phyloP scores from a whole-genome alignment of 1,140 invertebrate genomes.

The Cataglyphis hispanica region DNA sequence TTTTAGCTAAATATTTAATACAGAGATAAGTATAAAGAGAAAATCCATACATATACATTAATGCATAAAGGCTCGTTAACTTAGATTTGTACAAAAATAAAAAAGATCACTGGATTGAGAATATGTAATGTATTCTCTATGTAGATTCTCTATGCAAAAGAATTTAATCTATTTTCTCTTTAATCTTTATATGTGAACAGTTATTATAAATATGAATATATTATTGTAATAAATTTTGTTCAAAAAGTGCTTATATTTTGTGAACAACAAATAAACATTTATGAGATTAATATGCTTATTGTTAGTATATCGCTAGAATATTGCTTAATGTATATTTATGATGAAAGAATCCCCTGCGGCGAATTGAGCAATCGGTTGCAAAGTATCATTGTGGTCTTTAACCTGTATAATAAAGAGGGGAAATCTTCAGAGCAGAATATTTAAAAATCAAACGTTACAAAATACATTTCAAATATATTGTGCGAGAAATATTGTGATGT shows the following conservation, averaged over 20 bases:
- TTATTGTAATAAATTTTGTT: not conserved
- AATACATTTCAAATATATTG: slow-evolving; percentile 14
- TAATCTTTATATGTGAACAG: not conserved
- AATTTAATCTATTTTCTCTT: not conserved
- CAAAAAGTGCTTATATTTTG: not conserved
- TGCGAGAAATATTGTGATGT: slow-evolving; percentile 3
- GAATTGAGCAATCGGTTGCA: slow-evolving; percentile 21
- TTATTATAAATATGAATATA: not conserved
- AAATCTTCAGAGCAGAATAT: slow-evolving; percentile 11
- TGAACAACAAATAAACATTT: not conserved
- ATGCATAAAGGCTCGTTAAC: no score
- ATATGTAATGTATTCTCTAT: no score
- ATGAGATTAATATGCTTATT: not conserved
- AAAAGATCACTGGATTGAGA: no score
- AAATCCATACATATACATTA: no score
- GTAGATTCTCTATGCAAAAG: no score
- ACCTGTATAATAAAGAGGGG: slow-evolving; percentile 54
- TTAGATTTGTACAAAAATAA: no score
- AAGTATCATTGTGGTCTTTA: slow-evolving; percentile 68
- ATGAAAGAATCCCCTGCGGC: slow-evolving; percentile 59
- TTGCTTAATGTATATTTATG: slow-evolving; percentile 49
- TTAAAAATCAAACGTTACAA: slow-evolving; percentile 25
- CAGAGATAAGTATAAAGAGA: no score
- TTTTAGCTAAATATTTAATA: no score
- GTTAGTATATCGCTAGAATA: not conserved